phyloP scores from a whole-genome alignment of 2,113 vertebrate genomes.

The Panurus biarmicus region DNA sequence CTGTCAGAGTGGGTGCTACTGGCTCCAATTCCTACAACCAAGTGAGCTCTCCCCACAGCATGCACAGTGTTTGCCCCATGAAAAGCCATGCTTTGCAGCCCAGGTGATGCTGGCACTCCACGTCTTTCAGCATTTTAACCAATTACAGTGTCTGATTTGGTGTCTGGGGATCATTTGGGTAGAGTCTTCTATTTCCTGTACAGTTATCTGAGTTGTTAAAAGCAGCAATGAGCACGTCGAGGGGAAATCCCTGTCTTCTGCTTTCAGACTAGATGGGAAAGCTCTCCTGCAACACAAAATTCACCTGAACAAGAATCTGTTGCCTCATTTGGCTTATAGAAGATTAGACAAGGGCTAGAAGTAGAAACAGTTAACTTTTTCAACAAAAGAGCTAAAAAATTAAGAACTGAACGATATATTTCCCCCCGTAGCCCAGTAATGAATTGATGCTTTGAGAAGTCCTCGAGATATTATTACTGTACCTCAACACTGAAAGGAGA shows the following conservation, averaged over 20 bases:
- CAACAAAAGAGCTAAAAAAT: not conserved
- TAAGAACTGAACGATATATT: not conserved
- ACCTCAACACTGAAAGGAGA: not conserved
- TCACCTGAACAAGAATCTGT: not conserved
- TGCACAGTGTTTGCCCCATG: fast-evolving
- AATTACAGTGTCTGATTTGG: not conserved
- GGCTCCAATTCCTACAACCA: not conserved
- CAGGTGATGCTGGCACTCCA: not conserved
- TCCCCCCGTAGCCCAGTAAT: not conserved
- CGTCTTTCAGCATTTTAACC: not conserved
- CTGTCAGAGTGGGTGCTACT: not conserved
- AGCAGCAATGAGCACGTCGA: not conserved
- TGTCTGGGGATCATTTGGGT: not conserved
- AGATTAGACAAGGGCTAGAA: not conserved
- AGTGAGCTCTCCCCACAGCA: fast-evolving
- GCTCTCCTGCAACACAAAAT: not conserved
- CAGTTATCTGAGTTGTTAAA: not conserved
- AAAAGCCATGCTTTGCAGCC: not conserved
- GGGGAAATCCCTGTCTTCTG: not conserved
- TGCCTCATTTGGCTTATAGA: not conserved
- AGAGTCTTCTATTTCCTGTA: not conserved
- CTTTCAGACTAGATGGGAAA: not conserved
- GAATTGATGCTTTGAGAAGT: not conserved
- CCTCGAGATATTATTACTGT: not conserved
- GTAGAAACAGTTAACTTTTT: not conserved